Evolutionary conservation across 2,888 invertebrate species (phyloP).

Genomic region (Sesia bembeciformis): DNA sequence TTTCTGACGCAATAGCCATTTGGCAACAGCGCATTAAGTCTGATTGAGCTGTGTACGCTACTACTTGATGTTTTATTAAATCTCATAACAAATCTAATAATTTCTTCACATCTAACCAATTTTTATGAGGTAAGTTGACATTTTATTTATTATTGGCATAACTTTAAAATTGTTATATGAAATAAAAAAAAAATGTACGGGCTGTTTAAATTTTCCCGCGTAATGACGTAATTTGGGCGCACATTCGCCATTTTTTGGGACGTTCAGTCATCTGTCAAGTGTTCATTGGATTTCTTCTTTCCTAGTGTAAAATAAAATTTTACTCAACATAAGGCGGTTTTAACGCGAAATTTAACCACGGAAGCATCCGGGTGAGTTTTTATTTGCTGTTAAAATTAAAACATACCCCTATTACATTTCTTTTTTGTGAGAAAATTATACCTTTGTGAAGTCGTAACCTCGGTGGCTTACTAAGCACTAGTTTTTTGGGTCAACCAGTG

Average conservation of each 20-base stretch:
- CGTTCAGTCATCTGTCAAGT: conserved; percentile 59
- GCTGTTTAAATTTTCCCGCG: conserved; percentile 58
- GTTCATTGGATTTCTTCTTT: conserved; percentile 37
- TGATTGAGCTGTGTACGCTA: conserved; percentile 32
- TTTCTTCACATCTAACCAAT: neutral
- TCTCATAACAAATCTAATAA: neutral
- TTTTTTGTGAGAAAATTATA: conserved; percentile 17
- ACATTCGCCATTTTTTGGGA: conserved; percentile 44
- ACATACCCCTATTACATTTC: conserved; percentile 13
- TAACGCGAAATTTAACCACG: conserved; percentile 43
- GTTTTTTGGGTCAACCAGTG: conserved; percentile 62
- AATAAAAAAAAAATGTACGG: conserved; percentile 26
- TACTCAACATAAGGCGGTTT: conserved; percentile 42
- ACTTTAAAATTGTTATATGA: neutral
- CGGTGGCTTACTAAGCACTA: conserved; percentile 17
- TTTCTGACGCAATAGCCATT: conserved; percentile 69
- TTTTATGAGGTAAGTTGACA: neutral
- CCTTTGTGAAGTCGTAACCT: conserved; percentile 31
- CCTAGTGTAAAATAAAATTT: conserved; percentile 43
- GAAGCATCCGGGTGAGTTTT: conserved; percentile 68
- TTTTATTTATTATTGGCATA: neutral
- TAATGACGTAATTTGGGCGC: conserved; percentile 53
- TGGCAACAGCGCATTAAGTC: conserved; percentile 65
- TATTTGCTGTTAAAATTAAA: conserved; percentile 14
- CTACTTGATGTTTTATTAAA: neutral